These are phyloP conservation scores for Deladenus siricidicola DNA, from an alignment of 2,888 invertebrate species.

Conservation along the genomic window DNA sequence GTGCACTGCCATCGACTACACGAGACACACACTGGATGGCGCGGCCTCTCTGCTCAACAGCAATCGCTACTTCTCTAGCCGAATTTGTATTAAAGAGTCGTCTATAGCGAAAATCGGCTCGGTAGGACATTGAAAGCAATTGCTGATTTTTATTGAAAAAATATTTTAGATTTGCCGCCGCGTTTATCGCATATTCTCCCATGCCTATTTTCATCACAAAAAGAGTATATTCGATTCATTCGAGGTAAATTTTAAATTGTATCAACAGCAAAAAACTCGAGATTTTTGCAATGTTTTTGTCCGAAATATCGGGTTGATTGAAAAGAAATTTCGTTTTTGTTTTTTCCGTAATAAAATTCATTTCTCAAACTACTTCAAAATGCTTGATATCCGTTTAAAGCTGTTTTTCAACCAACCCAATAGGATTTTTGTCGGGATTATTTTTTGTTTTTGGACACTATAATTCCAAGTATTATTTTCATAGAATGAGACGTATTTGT, in stretches of 20 bases:
- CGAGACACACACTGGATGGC: conserved; percentile 93
- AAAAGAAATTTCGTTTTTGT: too few relatives aligned
- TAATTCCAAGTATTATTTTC: conserved; percentile 35
- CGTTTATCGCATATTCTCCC: conserved; percentile 97
- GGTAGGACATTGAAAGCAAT: background rate
- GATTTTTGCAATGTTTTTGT: too few relatives aligned
- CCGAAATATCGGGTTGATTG: too few relatives aligned
- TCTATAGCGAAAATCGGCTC: conserved; percentile 93
- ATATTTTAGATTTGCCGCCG: conserved; percentile 75
- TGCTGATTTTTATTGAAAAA: background rate
- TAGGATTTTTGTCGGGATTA: too few relatives aligned
- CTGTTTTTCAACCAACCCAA: too few relatives aligned
- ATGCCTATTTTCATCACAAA: conserved; percentile 96
- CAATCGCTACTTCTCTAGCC: conserved; percentile 99
- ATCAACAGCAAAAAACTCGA: too few relatives aligned
- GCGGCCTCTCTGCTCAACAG: conserved; percentile 96
- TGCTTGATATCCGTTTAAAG: too few relatives aligned
- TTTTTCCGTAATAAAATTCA: too few relatives aligned
- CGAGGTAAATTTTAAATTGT: conserved; percentile 61
- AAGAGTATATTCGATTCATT: conserved; percentile 94
- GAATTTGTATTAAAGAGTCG: conserved; percentile 96
- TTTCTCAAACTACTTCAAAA: too few relatives aligned
- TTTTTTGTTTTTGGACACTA: too few relatives aligned
- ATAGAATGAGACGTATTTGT: conserved; percentile 80
- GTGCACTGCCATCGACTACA: conserved; percentile 98